phyloP scores from a whole-genome alignment of 2,797 vertebrate species.

The Echiichthys vipera region DNA sequence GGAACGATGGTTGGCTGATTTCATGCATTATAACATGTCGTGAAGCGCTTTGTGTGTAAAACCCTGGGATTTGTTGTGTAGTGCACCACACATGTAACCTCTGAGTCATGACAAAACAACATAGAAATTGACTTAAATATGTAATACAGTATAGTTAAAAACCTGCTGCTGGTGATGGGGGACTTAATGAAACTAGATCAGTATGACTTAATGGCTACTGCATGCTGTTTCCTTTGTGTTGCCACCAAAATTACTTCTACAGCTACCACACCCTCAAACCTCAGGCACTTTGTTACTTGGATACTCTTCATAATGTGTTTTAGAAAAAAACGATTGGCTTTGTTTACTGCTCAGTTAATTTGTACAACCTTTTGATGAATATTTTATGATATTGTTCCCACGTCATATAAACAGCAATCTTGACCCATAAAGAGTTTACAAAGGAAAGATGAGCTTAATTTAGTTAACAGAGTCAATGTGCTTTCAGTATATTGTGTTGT shows the following conservation, averaged over 20 bases:
- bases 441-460: slow-evolving; percentile 22
- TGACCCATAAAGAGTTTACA: slow-evolving; percentile 34
- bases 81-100: slow-evolving; percentile 23
- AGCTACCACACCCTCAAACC: slow-evolving; percentile 46
- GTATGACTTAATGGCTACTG: slow-evolving; percentile 34
- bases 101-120: slow-evolving; percentile 30
- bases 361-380: slow-evolving; percentile 46
- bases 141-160: background rate
- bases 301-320: slow-evolving; percentile 29
- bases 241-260: slow-evolving; percentile 38
- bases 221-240: slow-evolving; percentile 39
- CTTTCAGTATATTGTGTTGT: background rate
- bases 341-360: slow-evolving; percentile 54
- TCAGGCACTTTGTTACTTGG: slow-evolving; percentile 28
- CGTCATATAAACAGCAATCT: slow-evolving; percentile 43
- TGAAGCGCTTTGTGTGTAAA: slow-evolving; percentile 44
- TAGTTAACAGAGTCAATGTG: slow-evolving; percentile 2
- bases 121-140: slow-evolving; percentile 14
- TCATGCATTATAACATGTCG: slow-evolving; percentile 27
- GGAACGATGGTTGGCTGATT: slow-evolving; percentile 48
- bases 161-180: slow-evolving; percentile 11
- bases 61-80: slow-evolving; percentile 30
- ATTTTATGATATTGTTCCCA: slow-evolving; percentile 48
- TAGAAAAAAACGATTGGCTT: slow-evolving; percentile 4
- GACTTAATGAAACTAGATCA: slow-evolving; percentile 42